Evolutionary conservation across 2,113 vertebrate species (phyloP).

Genomic region (Tyto alba): DNA sequence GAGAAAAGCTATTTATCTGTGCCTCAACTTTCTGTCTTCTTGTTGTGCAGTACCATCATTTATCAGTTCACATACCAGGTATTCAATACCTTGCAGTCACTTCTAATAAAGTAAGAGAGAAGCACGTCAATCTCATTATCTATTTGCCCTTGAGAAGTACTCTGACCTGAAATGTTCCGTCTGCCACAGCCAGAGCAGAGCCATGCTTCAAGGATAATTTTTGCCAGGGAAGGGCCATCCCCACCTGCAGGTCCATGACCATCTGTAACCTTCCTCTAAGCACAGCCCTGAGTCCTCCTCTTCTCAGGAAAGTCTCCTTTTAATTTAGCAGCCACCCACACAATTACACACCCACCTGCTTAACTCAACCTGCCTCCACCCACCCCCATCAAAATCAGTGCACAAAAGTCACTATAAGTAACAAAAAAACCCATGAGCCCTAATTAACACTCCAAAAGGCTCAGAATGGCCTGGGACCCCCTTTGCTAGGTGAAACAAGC

Average conservation of each 20-base stretch:
- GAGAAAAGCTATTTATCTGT: background rate
- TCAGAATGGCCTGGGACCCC: background rate
- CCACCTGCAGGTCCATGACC: background rate
- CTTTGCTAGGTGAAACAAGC: background rate
- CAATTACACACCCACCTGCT: constrained; percentile 32
- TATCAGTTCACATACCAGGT: background rate
- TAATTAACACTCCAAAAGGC: background rate
- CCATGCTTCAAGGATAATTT: background rate
- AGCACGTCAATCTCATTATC: background rate
- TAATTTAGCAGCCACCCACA: constrained; percentile 36
- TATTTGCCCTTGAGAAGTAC: constrained; percentile 12
- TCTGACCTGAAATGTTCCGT: background rate
- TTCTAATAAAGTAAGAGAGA: background rate
- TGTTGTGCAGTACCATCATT: background rate
- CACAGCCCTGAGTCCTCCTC: background rate
- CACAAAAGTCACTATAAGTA: background rate
- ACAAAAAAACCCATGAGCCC: background rate
- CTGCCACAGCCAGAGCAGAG: background rate
- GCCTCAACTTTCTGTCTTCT: background rate
- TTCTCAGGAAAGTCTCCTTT: background rate
- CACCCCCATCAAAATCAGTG: background rate
- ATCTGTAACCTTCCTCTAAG: constrained; percentile 36
- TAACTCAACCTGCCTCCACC: background rate
- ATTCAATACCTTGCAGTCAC: background rate
- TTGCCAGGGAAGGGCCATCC: background rate